These are phyloP conservation scores for Amblyopsis rosae DNA, from an alignment of 2,113 vertebrate genomes.

Conservation along the genomic window DNA sequence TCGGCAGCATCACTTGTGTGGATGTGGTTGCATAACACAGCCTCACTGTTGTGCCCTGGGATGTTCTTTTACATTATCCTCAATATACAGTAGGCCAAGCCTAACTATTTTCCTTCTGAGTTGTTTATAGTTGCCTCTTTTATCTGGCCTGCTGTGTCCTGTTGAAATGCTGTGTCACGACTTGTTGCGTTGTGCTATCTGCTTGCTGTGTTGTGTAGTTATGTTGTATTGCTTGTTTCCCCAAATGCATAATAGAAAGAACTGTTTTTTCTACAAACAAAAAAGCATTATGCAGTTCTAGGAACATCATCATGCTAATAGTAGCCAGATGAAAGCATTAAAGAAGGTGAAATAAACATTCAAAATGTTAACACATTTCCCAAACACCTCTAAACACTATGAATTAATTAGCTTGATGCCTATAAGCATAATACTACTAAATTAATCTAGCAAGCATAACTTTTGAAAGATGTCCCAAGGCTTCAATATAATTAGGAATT, in stretches of 20 bases:
- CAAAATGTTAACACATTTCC: background rate
- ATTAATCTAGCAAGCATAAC: background rate
- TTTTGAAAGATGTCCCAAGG: background rate
- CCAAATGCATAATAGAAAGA: no score
- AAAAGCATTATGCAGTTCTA: no score
- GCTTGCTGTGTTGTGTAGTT: background rate
- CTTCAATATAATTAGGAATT: background rate
- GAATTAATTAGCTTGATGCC: background rate
- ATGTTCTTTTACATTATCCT: slow-evolving; percentile 2
- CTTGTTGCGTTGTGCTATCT: background rate
- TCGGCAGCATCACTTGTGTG: slow-evolving; percentile 64
- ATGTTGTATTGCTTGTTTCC: background rate
- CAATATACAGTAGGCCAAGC: no score
- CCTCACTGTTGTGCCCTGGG: slow-evolving; percentile 36
- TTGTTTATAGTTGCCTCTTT: slow-evolving; percentile 10
- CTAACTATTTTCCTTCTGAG: slow-evolving; percentile 2
- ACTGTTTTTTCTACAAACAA: background rate
- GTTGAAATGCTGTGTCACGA: background rate
- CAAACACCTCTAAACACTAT: background rate
- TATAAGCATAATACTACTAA: background rate
- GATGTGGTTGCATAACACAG: slow-evolving; percentile 63
- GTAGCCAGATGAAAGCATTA: no score
- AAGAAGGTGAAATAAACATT: no score
- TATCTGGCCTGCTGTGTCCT: background rate
- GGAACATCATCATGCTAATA: no score